Evolutionary conservation across 2,113 vertebrate genomes (phyloP).

Genomic region (Pangasianodon hypophthalmus): DNA sequence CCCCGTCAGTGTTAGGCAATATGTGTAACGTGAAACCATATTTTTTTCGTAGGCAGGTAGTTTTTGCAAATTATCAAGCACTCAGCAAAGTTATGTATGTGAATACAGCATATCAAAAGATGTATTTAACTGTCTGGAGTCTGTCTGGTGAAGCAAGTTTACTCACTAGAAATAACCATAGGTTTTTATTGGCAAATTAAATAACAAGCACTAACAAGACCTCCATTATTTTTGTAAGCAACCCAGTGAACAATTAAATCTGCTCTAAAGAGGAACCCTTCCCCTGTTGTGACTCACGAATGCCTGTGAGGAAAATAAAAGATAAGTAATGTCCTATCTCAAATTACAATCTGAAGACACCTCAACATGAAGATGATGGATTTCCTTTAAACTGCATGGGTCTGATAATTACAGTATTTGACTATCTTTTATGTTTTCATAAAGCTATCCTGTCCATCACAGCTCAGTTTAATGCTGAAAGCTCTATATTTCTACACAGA

Average conservation of each 20-base stretch:
- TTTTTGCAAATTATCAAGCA: neutral
- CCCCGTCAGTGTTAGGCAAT: neutral
- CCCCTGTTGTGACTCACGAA: slow-evolving; percentile 15
- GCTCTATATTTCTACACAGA: neutral
- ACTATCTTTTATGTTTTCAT: neutral
- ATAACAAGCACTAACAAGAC: slow-evolving; percentile 38
- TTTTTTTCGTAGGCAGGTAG: neutral
- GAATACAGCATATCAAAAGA: neutral
- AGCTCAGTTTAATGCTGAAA: neutral
- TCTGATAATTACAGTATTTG: neutral
- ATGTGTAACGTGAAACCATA: neutral
- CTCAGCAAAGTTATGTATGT: neutral
- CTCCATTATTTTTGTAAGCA: slow-evolving; percentile 20
- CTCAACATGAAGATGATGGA: neutral
- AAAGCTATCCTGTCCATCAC: neutral
- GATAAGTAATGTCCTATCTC: neutral
- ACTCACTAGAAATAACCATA: slow-evolving; percentile 17
- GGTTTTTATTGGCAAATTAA: slow-evolving; percentile 25
- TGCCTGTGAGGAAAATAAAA: slow-evolving; percentile 23
- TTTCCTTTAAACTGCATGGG: neutral
- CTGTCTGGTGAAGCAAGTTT: slow-evolving; percentile 27
- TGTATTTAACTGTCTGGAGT: slow-evolving; percentile 22
- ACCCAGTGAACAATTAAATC: slow-evolving; percentile 34
- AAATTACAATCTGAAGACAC: slow-evolving; percentile 15
- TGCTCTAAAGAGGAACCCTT: neutral